Conservation (phyloP, 2,113 vertebrate species). For the Clupea harengus region DNA sequence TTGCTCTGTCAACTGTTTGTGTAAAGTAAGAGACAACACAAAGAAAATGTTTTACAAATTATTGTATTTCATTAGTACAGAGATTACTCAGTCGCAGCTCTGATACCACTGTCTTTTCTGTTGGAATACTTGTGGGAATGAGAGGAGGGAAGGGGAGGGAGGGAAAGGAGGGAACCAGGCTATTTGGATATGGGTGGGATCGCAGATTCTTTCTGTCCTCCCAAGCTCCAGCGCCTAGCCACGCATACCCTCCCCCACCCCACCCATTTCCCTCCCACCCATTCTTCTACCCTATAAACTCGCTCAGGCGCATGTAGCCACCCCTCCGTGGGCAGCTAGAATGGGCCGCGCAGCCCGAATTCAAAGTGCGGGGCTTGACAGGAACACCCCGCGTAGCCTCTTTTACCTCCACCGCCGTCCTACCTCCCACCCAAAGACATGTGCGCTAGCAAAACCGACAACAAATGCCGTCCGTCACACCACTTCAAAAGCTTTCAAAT, state of each 20-base stretch:
- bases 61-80: background rate
- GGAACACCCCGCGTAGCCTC: slow-evolving; percentile 74
- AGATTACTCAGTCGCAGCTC: background rate
- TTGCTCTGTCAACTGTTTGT: background rate
- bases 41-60: background rate
- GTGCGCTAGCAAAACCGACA: slow-evolving; percentile 62
- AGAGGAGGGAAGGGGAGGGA: slow-evolving; percentile 10
- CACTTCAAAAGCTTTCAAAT: background rate
- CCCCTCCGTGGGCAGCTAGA: slow-evolving; percentile 69
- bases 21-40: background rate
- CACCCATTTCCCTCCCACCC: slow-evolving; percentile 72
- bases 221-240: slow-evolving; percentile 61
- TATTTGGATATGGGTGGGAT: slow-evolving; percentile 63
- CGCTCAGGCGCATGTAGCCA: slow-evolving; percentile 61
- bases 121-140: slow-evolving; percentile 7
- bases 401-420: slow-evolving; percentile 63
- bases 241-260: slow-evolving; percentile 67
- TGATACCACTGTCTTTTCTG: background rate
- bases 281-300: slow-evolving; percentile 70
- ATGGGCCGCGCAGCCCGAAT: slow-evolving; percentile 69
- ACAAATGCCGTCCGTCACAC: slow-evolving; percentile 5
- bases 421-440: slow-evolving; percentile 70
- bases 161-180: slow-evolving; percentile 55
- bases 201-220: slow-evolving; percentile 52
- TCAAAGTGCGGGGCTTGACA: slow-evolving; percentile 60